Conservation (phyloP, 2,113 vertebrate species). For the Psittacara wagleri region DNA sequence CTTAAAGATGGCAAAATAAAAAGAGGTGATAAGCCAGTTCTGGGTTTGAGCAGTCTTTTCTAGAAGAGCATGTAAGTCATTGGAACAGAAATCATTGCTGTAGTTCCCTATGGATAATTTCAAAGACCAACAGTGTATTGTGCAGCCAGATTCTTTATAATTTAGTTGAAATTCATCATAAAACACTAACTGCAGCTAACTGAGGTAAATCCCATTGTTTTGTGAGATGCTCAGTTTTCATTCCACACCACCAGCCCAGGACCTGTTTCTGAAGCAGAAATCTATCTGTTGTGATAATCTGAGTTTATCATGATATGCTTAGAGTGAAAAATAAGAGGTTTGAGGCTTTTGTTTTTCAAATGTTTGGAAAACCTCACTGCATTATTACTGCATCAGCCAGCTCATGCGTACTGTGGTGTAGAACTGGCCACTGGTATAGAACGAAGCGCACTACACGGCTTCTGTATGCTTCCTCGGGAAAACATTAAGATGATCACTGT, state of each 20-base stretch:
- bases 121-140: neutral
- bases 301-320: neutral
- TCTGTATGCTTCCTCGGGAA: neutral
- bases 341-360: neutral
- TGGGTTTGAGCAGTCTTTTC: neutral
- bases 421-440: neutral
- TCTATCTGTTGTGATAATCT: neutral
- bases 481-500: neutral
- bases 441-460: neutral
- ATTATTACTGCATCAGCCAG: neutral
- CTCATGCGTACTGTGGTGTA: neutral
- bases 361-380: neutral
- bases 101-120: neutral
- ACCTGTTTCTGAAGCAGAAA: neutral
- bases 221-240: neutral
- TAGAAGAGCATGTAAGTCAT: neutral
- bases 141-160: neutral
- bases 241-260: neutral
- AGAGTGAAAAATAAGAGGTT: neutral
- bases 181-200: constrained; percentile 27
- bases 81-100: neutral
- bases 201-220: neutral
- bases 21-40: neutral
- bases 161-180: constrained; percentile 23
- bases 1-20: neutral